Evolutionary conservation across 30 jellyfish, hydroid and myxozoan species (phyloP).

Genomic region (Hydractinia echinata): DNA sequence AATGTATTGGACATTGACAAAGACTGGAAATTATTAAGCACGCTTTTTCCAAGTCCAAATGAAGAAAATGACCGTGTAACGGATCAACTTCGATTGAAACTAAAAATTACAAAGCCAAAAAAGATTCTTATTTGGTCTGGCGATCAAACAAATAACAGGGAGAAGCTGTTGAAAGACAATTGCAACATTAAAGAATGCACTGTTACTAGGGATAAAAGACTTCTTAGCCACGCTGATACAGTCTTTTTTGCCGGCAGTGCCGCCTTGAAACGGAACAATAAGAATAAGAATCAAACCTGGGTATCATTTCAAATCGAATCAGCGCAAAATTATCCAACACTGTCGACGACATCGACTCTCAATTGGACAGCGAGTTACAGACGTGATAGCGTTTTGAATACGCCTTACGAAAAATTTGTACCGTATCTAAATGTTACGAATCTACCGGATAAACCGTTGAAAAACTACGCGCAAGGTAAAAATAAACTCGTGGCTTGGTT

Average conservation of each 20-base stretch:
- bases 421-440: slow-evolving; percentile 18
- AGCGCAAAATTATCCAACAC: slow-evolving; percentile 13
- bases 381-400: slow-evolving; percentile 29
- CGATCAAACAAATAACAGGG: neutral
- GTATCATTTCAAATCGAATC: slow-evolving; percentile 26
- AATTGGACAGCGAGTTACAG: slow-evolving; percentile 39
- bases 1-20: slow-evolving; percentile 13
- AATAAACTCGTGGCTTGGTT: slow-evolving; percentile 35
- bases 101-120: slow-evolving; percentile 13
- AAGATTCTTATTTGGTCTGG: neutral
- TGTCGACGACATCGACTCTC: neutral
- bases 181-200: slow-evolving; percentile 26
- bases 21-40: slow-evolving; percentile 15
- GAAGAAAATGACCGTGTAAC: slow-evolving; percentile 29
- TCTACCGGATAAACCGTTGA: slow-evolving; percentile 16
- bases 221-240: slow-evolving; percentile 1
- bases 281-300: slow-evolving; percentile 16
- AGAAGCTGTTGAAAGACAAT: neutral
- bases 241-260: slow-evolving; percentile 1
- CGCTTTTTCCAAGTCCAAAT: slow-evolving; percentile 26
- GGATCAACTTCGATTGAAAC: slow-evolving; percentile 26
- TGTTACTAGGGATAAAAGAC: neutral
- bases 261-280: neutral
- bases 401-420: slow-evolving; percentile 34
- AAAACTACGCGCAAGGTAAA: slow-evolving; percentile 22